phyloP scores from a whole-genome alignment of 2,797 vertebrate species.

The Lepilemur ruficaudatus region DNA sequence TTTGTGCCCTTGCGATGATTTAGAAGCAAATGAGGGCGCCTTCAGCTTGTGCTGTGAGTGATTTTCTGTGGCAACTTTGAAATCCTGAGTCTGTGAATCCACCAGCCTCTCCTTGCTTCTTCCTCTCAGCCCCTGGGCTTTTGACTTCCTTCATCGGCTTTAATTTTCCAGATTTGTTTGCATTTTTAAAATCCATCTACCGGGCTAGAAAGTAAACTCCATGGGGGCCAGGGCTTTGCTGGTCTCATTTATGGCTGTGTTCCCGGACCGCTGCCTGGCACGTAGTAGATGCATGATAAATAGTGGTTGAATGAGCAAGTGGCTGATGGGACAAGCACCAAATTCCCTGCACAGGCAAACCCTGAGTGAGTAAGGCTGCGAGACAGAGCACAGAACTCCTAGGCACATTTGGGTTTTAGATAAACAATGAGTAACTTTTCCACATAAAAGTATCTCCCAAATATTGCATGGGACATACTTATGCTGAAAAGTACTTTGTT shows the following conservation, averaged over 20 bases:
- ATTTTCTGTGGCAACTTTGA: accelerated
- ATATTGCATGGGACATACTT: background rate
- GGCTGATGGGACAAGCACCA: background rate
- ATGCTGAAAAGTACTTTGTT: background rate
- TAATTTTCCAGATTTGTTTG: too few relatives aligned
- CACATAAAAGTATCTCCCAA: background rate
- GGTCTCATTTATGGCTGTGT: too few relatives aligned
- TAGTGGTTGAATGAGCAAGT: too few relatives aligned
- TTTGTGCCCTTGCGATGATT: background rate
- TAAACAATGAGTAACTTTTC: background rate
- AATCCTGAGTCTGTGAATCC: accelerated
- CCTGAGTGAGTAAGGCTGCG: background rate
- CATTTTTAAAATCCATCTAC: too few relatives aligned
- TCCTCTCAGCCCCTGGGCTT: accelerated
- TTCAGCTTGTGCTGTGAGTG: accelerated
- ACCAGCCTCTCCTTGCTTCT: accelerated
- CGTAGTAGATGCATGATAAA: accelerated
- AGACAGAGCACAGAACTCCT: background rate
- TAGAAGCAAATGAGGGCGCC: background rate
- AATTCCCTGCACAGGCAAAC: background rate
- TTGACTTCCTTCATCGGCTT: too few relatives aligned
- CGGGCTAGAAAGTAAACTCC: background rate
- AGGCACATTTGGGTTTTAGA: background rate
- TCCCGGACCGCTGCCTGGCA: background rate
- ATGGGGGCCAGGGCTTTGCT: accelerated